These are phyloP conservation scores for Incurvaria masculella DNA, from an alignment of 2,888 invertebrate species.

Conservation along the genomic window DNA sequence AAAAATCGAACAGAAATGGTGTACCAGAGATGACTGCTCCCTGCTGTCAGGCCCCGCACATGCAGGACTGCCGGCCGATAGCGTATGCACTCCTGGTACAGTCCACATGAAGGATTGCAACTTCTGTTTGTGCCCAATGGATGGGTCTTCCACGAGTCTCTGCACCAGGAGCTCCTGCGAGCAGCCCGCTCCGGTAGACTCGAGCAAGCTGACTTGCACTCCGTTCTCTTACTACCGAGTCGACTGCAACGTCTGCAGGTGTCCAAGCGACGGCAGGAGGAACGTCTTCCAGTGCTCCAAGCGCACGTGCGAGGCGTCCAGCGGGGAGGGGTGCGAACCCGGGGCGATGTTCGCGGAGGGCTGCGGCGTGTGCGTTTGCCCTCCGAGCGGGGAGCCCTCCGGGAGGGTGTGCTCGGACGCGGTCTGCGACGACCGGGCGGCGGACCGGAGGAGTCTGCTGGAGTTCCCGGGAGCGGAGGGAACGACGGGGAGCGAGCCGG, in stretches of 20 bases:
- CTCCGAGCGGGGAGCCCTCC: slow-evolving; percentile 33
- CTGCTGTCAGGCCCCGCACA: too few species aligned
- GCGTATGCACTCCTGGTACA: slow-evolving; percentile 31
- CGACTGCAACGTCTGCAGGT: slow-evolving; percentile 43
- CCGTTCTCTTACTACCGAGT: slow-evolving; percentile 38
- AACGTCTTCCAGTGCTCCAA: slow-evolving; percentile 45
- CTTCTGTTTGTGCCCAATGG: slow-evolving; percentile 41
- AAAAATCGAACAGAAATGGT: slow-evolving; percentile 40
- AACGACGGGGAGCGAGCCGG: too few species aligned
- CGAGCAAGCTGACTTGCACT: slow-evolving; percentile 27
- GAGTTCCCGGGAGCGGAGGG: slow-evolving; percentile 22
- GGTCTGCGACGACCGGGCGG: slow-evolving; percentile 25
- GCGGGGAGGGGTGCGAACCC: slow-evolving; percentile 29
- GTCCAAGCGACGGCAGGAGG: slow-evolving; percentile 36
- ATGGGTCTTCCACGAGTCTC: too few species aligned
- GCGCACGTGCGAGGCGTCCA: slow-evolving; percentile 35
- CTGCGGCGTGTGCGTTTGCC: slow-evolving; percentile 47
- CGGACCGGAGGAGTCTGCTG: slow-evolving; percentile 28
- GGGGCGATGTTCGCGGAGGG: slow-evolving; percentile 38
- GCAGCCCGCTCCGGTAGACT: slow-evolving; percentile 7
- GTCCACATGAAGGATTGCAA: slow-evolving; percentile 38
- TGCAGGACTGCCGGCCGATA: too few species aligned
- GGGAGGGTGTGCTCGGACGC: slow-evolving; percentile 35
- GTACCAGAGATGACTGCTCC: slow-evolving; percentile 43
- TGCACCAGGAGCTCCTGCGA: too few species aligned